phyloP scores from a whole-genome alignment of 2,888 invertebrate species.

The Aleiodes testaceus region DNA sequence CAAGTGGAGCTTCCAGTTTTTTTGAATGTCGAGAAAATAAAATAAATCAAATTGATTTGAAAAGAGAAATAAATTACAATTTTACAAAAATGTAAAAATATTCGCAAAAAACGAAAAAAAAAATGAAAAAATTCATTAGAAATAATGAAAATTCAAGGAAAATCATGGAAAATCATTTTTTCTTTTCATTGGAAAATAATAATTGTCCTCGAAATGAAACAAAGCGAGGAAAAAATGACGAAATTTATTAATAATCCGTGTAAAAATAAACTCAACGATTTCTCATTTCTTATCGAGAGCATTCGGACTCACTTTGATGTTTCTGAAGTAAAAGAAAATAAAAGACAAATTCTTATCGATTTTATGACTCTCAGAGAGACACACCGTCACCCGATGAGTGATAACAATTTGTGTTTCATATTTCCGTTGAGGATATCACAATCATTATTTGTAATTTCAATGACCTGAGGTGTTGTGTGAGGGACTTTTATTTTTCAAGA shows the following conservation, averaged over 20 bases:
- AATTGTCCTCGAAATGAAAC: not conserved
- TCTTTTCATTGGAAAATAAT: too few relatives aligned
- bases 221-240: not conserved
- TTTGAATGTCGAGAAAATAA: not conserved
- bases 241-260: conserved; percentile 9
- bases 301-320: conserved; percentile 23
- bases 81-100: too few relatives aligned
- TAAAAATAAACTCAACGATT: conserved; percentile 4
- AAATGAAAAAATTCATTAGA: too few relatives aligned
- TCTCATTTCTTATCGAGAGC: not conserved
- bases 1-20: conserved; percentile 14
- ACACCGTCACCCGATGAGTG: conserved; percentile 12
- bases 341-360: conserved; percentile 16
- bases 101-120: too few relatives aligned
- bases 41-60: not conserved
- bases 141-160: too few relatives aligned
- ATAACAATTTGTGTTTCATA: conserved; percentile 35
- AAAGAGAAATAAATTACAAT: not conserved
- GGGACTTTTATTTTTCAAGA: too few relatives aligned
- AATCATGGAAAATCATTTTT: too few relatives aligned
- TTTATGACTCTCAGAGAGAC: conserved; percentile 9
- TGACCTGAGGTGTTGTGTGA: not conserved
- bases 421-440: conserved; percentile 9
- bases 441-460: conserved; percentile 17
- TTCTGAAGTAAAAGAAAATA: too few relatives aligned